Evolutionary conservation across 1,140 invertebrate species (phyloP), one percentile per base, ranked within the genome.

Genomic region (Hyles vespertilio): DNA sequence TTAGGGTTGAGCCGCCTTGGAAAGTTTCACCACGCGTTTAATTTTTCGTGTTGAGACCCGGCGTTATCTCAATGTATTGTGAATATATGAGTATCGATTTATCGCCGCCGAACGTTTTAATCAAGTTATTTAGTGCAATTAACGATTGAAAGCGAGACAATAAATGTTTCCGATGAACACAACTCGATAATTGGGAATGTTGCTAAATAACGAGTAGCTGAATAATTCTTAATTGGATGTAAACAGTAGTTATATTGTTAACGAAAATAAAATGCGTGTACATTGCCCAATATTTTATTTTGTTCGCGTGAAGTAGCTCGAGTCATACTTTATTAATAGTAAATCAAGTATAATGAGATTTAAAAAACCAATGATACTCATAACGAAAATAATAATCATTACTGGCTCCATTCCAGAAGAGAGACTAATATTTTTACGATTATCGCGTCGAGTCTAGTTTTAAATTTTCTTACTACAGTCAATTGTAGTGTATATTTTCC

Each of bases 161-260:
- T 67, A 58, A 72, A 77, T 71, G 70, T 84, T 81, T 81, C 74
- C 79, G 79, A 79, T 74, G 59, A 67, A 59, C 67, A 63, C 56
- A 65, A 75, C 63, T 73, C 62, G 62, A 68, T 72, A 57, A 72
- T 69, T 58, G 65, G 68, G 58, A 63, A 70, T 51, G 66, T 52
- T 63, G 66, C 56, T 68, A 52, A 59, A 70, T 55, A 71, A 77
- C 76, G 59, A 63, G 45, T 71, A 44, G 32, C 65, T 51, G 51
- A 61, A 55, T 40, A 51, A 51, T 69, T 63, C 65, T 63, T 70
- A 77, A 74, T 77, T 74, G 64, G 52, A 53, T 50, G 36, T 63
- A 49, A 64, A 63, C 62, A 40, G 4, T 40, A 40, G 8, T 40
- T 40, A 40, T 5, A 40, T 40, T 40, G 8, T 40, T 5, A 40